phyloP scores from a whole-genome alignment of 2,797 vertebrate species.

The Phataginus tricuspis region DNA sequence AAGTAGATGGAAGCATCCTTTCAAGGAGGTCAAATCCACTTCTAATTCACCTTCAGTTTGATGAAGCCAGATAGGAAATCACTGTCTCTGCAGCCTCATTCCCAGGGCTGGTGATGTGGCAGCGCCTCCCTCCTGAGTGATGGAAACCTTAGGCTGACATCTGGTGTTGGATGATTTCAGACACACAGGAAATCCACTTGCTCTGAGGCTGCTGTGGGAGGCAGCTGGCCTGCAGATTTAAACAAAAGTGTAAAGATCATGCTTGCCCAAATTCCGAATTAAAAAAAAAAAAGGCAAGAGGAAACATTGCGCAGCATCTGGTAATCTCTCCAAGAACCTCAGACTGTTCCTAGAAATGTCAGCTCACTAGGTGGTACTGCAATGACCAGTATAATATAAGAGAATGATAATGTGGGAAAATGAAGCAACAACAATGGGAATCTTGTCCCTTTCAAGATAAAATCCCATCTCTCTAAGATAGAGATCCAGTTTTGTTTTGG shows the following conservation, averaged over 20 bases:
- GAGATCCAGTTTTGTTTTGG: background rate
- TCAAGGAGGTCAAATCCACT: slow-evolving; percentile 23
- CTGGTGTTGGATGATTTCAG: slow-evolving; percentile 31
- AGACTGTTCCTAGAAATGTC: slow-evolving; percentile 42
- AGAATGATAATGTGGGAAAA: background rate
- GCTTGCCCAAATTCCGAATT: slow-evolving; percentile 38
- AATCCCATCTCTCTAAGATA: background rate
- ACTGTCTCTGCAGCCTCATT: background rate
- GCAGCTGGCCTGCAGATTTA: background rate
- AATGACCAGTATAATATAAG: background rate
- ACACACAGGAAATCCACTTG: slow-evolving; percentile 31
- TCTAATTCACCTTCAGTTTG: slow-evolving; percentile 50
- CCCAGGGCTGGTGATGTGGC: background rate
- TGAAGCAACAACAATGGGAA: background rate
- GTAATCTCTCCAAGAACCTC: slow-evolving; percentile 19
- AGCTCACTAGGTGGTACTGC: background rate
- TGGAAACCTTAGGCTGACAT: background rate
- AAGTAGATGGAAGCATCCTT: slow-evolving; percentile 34
- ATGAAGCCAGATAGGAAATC: background rate
- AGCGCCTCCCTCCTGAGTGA: background rate
- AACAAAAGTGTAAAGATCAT: background rate
- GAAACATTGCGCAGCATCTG: slow-evolving; percentile 63
- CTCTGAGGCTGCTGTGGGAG: slow-evolving; percentile 32
- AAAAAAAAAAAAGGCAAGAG: background rate
- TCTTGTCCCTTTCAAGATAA: background rate